Conservation (phyloP, 2,888 invertebrate species). For the Seira sanloemensis region DNA sequence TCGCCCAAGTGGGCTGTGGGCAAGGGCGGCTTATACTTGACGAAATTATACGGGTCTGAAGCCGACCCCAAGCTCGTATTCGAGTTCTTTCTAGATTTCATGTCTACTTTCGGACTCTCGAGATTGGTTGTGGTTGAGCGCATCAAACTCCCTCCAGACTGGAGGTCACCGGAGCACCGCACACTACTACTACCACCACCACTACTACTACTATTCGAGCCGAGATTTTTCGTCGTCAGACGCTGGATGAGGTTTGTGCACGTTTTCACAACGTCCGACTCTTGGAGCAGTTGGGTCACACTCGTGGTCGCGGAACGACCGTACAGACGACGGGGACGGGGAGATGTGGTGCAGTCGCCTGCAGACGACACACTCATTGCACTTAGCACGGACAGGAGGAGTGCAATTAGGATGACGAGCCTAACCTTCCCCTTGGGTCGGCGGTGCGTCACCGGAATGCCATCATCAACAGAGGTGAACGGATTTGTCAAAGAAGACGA, state of each 20-base stretch:
- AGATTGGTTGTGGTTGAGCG: slow-evolving; percentile 51
- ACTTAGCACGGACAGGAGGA: slow-evolving; percentile 64
- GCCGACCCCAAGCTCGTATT: slow-evolving; percentile 62
- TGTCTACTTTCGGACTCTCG: slow-evolving; percentile 59
- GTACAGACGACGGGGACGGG: slow-evolving; percentile 79
- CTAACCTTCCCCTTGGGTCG: slow-evolving; percentile 54
- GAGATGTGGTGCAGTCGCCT: slow-evolving; percentile 75
- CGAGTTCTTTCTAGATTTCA: slow-evolving; percentile 67
- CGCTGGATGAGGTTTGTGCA: slow-evolving; percentile 90
- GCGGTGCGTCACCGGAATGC: slow-evolving; percentile 35
- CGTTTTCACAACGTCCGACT: slow-evolving; percentile 78
- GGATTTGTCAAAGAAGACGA: not conserved
- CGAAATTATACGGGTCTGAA: slow-evolving; percentile 72
- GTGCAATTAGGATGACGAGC: slow-evolving; percentile 16
- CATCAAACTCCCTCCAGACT: slow-evolving; percentile 41
- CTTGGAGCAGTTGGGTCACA: slow-evolving; percentile 89
- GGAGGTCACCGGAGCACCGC: slow-evolving; percentile 49
- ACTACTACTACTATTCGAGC: slow-evolving; percentile 38
- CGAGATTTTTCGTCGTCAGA: slow-evolving; percentile 82
- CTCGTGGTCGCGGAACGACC: slow-evolving; percentile 85
- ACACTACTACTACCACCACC: slow-evolving; percentile 11
- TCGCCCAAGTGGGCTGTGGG: slow-evolving; percentile 66
- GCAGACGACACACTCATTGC: slow-evolving; percentile 55
- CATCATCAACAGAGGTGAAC: no score
- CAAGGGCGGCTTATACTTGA: slow-evolving; percentile 73